Base-by-base conservation (phyloP, 1,140 invertebrate species). In the Drosophila nasuta region DNA sequence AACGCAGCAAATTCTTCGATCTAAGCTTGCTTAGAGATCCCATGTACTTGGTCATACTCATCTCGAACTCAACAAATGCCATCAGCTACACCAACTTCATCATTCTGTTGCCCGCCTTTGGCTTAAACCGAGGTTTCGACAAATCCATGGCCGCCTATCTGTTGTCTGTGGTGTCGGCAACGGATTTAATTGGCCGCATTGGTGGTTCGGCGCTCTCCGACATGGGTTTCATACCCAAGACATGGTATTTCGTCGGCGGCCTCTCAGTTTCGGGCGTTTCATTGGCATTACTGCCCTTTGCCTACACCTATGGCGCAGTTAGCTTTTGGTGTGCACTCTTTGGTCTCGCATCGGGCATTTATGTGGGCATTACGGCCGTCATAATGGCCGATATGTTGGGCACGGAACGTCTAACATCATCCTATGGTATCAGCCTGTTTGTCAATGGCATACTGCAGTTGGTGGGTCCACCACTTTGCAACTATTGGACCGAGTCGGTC, bases 21-120 rank as follows among this genome's bases (percentile, higher is more conserved):
- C 86, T 96, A 0, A 94, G 95, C n/a, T 89, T 97, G 1, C 91
- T 97, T 0, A 95, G 94, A 91, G 96, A 97, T 91, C 96, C 96
- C 0, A 94, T 97, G 33, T 97, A 97, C 85, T 93, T 97, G 43
- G 95, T 97, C 2, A 96, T 97, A 54, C 90, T 97, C 13, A 95
- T 97, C 73, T 97, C 96, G 0, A 97, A 97, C 82, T 96, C 95
- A 25, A 97, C 96, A 0, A 96, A 96, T 72, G 97, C 96, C 1
- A 96, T 97, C 48, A 96, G 96, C 56, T 97, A 97, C 79, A 97
- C 96, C 0, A 97, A 97, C 89, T 97, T 97, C 68, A 95, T 97
- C 0, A 97, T 97, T 54, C 82, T 97, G 2, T 93, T 97, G 11
- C 96, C 96, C 3, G 94, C 95, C 0, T 97, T 97, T 90, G 96